Percentiles rank a stretch among this genome's conserved stretches.
Evolutionary conservation across 2,888 invertebrate species (phyloP).

Genomic region (Cantharis flavilabris): DNA sequence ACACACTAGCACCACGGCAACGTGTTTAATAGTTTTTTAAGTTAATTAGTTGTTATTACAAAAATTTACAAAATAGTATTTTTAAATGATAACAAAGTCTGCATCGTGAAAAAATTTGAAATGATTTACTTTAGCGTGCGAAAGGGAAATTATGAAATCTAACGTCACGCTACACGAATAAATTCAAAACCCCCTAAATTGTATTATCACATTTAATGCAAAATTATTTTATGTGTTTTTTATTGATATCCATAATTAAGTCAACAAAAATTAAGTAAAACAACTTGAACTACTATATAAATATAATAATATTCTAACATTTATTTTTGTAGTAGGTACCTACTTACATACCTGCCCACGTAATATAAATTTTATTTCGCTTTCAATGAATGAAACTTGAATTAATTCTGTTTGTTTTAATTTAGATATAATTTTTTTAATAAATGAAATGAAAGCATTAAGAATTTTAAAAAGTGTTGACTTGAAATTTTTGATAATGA

Average conservation of each 20-base stretch:
- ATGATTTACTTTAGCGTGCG: conserved; percentile 2
- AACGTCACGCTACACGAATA: neutral
- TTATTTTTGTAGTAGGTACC: neutral
- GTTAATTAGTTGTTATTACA: neutral
- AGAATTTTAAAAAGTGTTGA: neutral
- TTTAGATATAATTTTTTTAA: neutral
- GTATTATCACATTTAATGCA: neutral
- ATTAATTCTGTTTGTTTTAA: neutral
- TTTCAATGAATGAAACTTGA: neutral
- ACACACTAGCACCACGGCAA: neutral
- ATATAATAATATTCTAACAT: neutral
- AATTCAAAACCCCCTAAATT: neutral
- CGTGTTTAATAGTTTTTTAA: neutral
- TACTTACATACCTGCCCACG: neutral
- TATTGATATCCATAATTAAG: neutral
- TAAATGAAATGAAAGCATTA: neutral
- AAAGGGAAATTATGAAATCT: neutral
- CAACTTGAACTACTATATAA: neutral
- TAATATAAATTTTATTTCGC: neutral
- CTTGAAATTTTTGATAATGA: neutral
- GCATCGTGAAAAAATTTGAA: neutral
- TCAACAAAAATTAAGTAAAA: neutral
- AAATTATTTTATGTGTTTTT: neutral
- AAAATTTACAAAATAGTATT: neutral
- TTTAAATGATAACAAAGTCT: neutral